Conservation (phyloP, 2,888 invertebrate species). For the Tinea pellionella region DNA sequence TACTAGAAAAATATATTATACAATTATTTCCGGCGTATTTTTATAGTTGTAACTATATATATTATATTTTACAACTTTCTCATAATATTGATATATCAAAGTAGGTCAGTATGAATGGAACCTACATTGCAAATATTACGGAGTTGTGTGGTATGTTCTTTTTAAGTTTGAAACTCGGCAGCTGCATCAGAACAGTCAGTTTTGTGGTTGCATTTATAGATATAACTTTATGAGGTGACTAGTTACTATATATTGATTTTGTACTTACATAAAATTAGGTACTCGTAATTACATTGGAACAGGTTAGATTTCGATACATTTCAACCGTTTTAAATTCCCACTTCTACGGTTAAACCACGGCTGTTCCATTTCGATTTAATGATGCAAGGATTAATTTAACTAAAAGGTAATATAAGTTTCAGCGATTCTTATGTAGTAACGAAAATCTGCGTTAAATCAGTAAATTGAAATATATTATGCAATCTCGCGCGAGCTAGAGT, state of each 20-base stretch:
- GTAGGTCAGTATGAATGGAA: background rate
- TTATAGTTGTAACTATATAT: too few relatives aligned
- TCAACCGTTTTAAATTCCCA: too few relatives aligned
- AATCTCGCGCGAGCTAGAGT: conserved; percentile 7
- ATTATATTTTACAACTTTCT: too few relatives aligned
- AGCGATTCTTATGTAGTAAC: background rate
- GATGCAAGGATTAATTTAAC: background rate
- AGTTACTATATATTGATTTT: background rate
- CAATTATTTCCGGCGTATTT: too few relatives aligned
- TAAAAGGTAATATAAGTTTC: background rate
- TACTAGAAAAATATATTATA: too few relatives aligned
- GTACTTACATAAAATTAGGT: too few relatives aligned
- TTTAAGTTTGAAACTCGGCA: background rate
- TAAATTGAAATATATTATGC: conserved; percentile 13
- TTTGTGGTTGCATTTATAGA: background rate
- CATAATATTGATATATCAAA: background rate
- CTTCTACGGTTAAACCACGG: too few relatives aligned
- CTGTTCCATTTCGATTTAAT: too few relatives aligned
- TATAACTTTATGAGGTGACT: background rate
- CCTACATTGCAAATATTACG: background rate
- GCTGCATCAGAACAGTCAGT: background rate
- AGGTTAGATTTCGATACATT: too few relatives aligned
- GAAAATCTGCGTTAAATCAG: background rate
- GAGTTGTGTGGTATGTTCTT: background rate
- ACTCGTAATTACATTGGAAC: too few relatives aligned